phyloP scores from a whole-genome alignment of 2,797 vertebrate species.

The Macropus fuliginosus region DNA sequence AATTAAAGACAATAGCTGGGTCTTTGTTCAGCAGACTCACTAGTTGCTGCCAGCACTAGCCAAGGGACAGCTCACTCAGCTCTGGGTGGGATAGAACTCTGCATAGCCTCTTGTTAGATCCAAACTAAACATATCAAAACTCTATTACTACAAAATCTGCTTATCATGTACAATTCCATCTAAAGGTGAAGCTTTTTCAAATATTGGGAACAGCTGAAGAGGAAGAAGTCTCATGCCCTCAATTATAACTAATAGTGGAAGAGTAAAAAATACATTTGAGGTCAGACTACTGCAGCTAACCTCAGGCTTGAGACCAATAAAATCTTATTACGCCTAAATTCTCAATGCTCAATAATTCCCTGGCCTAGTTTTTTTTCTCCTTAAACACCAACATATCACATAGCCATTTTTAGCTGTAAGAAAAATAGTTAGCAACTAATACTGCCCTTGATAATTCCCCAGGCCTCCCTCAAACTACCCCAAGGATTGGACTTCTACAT shows the following conservation, averaged over 20 bases:
- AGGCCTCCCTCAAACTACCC: background rate
- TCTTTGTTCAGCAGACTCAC: background rate
- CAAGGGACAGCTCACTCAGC: slow-evolving; percentile 30
- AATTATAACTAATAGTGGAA: slow-evolving; percentile 63
- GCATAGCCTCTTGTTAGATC: slow-evolving; percentile 43
- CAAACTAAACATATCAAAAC: slow-evolving; percentile 62
- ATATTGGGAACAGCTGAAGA: slow-evolving; percentile 60
- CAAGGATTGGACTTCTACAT: slow-evolving; percentile 11
- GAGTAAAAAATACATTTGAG: slow-evolving; percentile 9
- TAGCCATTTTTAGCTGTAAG: background rate
- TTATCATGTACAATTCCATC: slow-evolving; percentile 62
- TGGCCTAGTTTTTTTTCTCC: slow-evolving; percentile 17
- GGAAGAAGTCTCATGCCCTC: slow-evolving; percentile 44
- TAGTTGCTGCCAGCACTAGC: background rate
- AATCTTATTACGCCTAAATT: slow-evolving; percentile 66
- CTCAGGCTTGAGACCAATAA: slow-evolving; percentile 47
- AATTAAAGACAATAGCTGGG: background rate
- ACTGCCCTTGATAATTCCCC: background rate
- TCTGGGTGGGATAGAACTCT: slow-evolving; percentile 46
- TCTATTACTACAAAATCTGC: slow-evolving; percentile 59
- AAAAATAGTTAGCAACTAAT: slow-evolving; percentile 9
- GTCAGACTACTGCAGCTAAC: slow-evolving; percentile 53
- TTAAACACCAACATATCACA: background rate
- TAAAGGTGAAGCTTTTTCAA: slow-evolving; percentile 56
- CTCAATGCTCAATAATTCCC: slow-evolving; percentile 50